phyloP scores from a whole-genome alignment of 2,888 invertebrate species.

The Nomada lathburiana region DNA sequence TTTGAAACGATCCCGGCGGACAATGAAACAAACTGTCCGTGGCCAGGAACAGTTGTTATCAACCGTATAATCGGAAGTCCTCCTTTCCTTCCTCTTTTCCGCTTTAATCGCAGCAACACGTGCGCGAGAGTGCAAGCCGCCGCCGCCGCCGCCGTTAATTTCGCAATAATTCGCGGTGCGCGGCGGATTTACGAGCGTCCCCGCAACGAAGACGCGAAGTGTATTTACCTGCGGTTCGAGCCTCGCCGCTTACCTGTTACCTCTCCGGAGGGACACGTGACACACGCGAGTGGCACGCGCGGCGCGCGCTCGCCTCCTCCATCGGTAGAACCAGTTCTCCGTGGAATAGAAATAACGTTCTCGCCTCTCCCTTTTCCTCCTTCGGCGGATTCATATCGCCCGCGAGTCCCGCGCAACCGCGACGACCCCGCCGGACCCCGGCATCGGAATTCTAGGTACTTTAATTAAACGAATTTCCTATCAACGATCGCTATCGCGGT shows the following conservation, averaged over 20 bases:
- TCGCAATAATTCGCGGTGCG: conserved; percentile 46
- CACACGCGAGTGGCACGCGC: conserved; percentile 84
- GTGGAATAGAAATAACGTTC: conserved; percentile 78
- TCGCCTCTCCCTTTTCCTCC: not conserved
- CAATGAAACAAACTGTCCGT: conserved; percentile 9
- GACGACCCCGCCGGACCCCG: conserved; percentile 27
- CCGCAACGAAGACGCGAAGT: conserved; percentile 42
- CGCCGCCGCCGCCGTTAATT: conserved; percentile 25
- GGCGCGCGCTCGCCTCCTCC: conserved; percentile 79
- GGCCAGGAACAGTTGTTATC: not conserved
- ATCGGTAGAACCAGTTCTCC: conserved; percentile 80
- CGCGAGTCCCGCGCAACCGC: conserved; percentile 4
- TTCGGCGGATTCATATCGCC: conserved; percentile 10
- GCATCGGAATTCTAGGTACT: conserved; percentile 34
- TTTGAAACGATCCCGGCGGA: not conserved
- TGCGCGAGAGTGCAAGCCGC: conserved; percentile 1
- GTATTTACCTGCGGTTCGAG: conserved; percentile 66
- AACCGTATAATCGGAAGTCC: conserved; percentile 11
- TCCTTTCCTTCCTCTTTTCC: not conserved
- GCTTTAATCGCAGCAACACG: conserved; percentile 31
- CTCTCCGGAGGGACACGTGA: conserved; percentile 79
- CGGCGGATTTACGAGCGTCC: conserved; percentile 51
- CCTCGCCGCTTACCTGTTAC: conserved; percentile 65
- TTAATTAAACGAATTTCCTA: conserved; percentile 43
- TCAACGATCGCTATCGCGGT: conserved; percentile 20